These are phyloP conservation scores for Taenioides sp. DNA, from an alignment of 2,797 vertebrate genomes.

Conservation along the genomic window DNA sequence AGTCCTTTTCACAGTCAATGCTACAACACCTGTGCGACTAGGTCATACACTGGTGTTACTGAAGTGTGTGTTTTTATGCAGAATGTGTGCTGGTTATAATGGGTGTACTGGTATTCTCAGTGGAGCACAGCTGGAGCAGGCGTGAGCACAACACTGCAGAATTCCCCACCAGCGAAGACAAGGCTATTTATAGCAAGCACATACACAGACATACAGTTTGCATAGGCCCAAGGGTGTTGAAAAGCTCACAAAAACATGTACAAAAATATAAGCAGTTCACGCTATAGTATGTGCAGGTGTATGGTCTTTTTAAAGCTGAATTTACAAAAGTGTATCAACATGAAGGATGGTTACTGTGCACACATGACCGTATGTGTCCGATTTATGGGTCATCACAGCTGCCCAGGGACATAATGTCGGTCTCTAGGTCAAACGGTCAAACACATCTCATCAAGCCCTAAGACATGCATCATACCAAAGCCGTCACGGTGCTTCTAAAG, in stretches of 20 bases:
- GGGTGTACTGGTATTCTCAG: constrained; percentile 54
- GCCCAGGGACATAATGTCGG: constrained; percentile 47
- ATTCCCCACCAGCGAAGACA: constrained; percentile 70
- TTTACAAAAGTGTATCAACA: constrained; percentile 18
- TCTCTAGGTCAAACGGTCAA: constrained; percentile 56
- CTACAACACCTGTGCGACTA: constrained; percentile 49
- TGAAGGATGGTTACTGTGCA: constrained; percentile 15
- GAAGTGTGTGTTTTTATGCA: constrained; percentile 17
- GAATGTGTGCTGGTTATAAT: constrained; percentile 43
- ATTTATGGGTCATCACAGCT: constrained; percentile 49
- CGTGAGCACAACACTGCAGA: constrained; percentile 69
- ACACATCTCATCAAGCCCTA: constrained; percentile 29
- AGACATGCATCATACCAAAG: constrained; percentile 19
- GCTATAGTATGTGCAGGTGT: constrained; percentile 23
- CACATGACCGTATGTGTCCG: constrained; percentile 8
- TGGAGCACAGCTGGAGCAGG: constrained; percentile 65
- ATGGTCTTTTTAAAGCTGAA: constrained; percentile 5
- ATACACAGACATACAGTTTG: constrained; percentile 48
- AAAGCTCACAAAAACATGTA: constrained; percentile 10
- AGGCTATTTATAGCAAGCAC: constrained; percentile 68
- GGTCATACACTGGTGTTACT: constrained; percentile 33
- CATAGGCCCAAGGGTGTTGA: constrained; percentile 43
- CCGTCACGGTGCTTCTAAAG: constrained; percentile 15
- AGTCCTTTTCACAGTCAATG: constrained; percentile 32
- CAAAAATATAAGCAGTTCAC: constrained; percentile 19